Evolutionary conservation across 2,888 invertebrate genomes (phyloP).

Genomic region (Pristionchus maxplancki): DNA sequence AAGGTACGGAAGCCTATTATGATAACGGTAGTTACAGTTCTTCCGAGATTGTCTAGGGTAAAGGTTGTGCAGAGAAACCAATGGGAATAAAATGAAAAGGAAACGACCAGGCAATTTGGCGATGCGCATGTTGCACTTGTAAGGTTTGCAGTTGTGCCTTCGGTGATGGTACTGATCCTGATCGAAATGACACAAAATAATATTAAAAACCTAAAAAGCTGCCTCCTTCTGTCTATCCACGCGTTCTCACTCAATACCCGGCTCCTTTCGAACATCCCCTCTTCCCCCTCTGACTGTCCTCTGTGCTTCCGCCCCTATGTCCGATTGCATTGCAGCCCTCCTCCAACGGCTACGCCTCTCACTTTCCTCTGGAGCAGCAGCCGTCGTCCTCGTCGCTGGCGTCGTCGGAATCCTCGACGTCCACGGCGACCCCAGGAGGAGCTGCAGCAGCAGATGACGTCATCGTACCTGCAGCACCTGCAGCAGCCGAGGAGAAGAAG

Average conservation of each 20-base stretch:
- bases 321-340: constrained; percentile 21
- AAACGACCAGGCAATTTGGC: background rate
- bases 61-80: too few relatives aligned
- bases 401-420: background rate
- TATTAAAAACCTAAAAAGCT: too few relatives aligned
- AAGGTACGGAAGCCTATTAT: constrained; percentile 36
- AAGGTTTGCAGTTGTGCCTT: background rate
- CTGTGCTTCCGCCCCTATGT: background rate
- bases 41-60: background rate
- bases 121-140: background rate
- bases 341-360: background rate
- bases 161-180: background rate
- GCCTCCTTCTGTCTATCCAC: background rate
- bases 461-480: background rate
- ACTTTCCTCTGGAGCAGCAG: constrained; percentile 19
- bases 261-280: too few relatives aligned
- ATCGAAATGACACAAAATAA: background rate
- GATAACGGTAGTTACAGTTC: background rate
- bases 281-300: background rate
- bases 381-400: constrained; percentile 27
- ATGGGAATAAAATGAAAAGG: background rate
- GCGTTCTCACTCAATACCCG: background rate
- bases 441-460: background rate
- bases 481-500: background rate
- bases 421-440: background rate